Percentiles rank a stretch among this genome's conserved stretches.
Evolutionary conservation across 2,888 invertebrate genomes (phyloP).

Genomic region (Barypeithes pellucidus): DNA sequence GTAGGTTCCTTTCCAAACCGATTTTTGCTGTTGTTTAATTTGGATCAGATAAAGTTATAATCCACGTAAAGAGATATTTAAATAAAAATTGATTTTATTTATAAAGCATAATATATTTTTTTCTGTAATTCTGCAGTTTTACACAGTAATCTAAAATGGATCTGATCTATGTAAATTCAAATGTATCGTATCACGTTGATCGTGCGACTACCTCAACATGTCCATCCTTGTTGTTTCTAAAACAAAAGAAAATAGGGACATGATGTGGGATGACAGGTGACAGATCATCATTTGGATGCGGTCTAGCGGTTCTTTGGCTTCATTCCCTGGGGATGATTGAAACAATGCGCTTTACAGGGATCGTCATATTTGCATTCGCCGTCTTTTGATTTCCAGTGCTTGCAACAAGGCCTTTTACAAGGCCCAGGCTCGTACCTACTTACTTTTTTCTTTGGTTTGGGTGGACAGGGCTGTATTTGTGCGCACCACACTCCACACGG

Average conservation of each 20-base stretch:
- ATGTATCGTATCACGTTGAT: conserved; percentile 18
- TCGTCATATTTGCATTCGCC: conserved; percentile 66
- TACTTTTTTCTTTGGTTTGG: conserved; percentile 63
- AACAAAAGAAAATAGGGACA: conserved; percentile 40
- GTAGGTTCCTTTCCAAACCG: too few relatives aligned
- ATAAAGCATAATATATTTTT: conserved; percentile 16
- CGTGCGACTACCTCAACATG: conserved; percentile 27
- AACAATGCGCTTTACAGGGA: conserved; percentile 68
- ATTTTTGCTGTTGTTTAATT: too few relatives aligned
- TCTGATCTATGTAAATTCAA: conserved; percentile 21
- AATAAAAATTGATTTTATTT: neutral
- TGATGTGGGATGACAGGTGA: conserved; percentile 9
- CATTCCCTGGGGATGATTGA: conserved; percentile 65
- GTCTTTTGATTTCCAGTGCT: conserved; percentile 67
- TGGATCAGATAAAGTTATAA: too few relatives aligned
- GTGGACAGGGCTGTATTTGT: conserved; percentile 65
- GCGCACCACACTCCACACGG: conserved; percentile 67
- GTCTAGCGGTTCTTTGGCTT: conserved; percentile 56
- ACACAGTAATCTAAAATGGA: conserved; percentile 27
- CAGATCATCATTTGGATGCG: conserved; percentile 18
- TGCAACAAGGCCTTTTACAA: conserved; percentile 67
- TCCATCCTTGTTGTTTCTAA: conserved; percentile 45
- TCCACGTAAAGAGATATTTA: too few relatives aligned
- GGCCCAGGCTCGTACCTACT: conserved; percentile 59
- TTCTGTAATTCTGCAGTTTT: conserved; percentile 21